A percentile compares a stretch with the other conserved stretches of the same genome.
Conservation (phyloP, 2,888 invertebrate genomes). For the Aleiodes alternator region DNA sequence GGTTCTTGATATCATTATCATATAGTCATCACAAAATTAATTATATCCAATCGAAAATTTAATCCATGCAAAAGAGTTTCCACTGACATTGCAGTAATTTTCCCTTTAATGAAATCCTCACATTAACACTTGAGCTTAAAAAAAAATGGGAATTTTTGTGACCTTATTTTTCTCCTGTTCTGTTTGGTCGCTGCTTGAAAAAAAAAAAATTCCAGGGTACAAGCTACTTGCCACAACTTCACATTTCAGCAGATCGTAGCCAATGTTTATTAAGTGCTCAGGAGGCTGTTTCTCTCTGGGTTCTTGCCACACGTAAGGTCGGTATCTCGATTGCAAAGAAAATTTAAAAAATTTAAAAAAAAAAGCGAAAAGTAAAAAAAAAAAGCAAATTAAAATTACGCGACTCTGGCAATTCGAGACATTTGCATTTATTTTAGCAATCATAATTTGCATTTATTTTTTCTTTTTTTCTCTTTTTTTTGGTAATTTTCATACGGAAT, state of each 20-base stretch:
- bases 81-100: too few species aligned
- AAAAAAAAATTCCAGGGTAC: slow-evolving; percentile 79
- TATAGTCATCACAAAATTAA: too few species aligned
- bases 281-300: slow-evolving; percentile 96
- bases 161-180: slow-evolving; percentile 56
- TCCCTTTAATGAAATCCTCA: not conserved
- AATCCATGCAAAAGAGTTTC: too few species aligned
- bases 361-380: not conserved
- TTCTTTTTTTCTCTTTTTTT: not conserved
- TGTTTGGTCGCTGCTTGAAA: slow-evolving; percentile 67
- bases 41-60: too few species aligned
- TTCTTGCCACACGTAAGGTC: slow-evolving; percentile 95
- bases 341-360: not conserved
- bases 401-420: not conserved
- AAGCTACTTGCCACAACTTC: slow-evolving; percentile 81
- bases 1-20: too few species aligned
- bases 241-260: slow-evolving; percentile 72
- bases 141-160: slow-evolving; percentile 53
- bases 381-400: slow-evolving; percentile 9
- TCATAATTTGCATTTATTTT: not conserved
- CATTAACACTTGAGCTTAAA: slow-evolving; percentile 56
- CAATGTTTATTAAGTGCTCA: slow-evolving; percentile 93
- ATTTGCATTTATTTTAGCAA: not conserved
- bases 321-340: slow-evolving; percentile 71
- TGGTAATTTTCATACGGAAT: slow-evolving; percentile 1